Evolutionary conservation across 2,797 vertebrate genomes (phyloP).

Genomic region (Dipus sagitta): DNA sequence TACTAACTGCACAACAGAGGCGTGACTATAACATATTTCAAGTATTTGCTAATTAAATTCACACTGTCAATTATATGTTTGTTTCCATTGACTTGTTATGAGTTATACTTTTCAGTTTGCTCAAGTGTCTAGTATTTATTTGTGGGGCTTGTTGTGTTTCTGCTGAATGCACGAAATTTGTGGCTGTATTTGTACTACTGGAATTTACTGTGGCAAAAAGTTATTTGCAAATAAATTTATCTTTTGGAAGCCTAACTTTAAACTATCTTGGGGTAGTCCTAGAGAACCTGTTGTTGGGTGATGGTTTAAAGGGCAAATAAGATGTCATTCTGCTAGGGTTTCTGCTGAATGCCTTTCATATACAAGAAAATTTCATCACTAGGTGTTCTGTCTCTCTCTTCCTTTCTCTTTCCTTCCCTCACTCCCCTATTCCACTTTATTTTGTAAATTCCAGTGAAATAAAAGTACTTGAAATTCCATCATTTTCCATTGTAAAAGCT

Average conservation of each 20-base stretch:
- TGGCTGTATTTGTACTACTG: neutral
- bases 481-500: neutral
- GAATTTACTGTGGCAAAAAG: neutral
- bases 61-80: neutral
- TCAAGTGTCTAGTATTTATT: neutral
- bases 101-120: neutral
- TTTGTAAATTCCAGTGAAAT: neutral
- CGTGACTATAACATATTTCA: neutral
- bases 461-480: neutral
- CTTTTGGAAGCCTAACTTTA: constrained; percentile 15
- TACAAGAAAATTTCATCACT: neutral
- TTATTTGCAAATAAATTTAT: neutral
- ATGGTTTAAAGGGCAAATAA: neutral
- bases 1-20: too few species aligned
- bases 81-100: neutral
- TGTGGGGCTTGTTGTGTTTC: neutral
- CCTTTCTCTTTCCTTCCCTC: neutral
- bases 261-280: neutral
- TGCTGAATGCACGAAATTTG: neutral
- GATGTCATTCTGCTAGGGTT: neutral
- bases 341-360: neutral
- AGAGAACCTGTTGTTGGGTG: neutral
- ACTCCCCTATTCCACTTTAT: neutral
- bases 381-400: neutral
- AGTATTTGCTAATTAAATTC: neutral